Percentiles rank a stretch among this genome's conserved stretches.
Conservation (phyloP, 2,113 vertebrate species). For the Galemys pyrenaicus region DNA sequence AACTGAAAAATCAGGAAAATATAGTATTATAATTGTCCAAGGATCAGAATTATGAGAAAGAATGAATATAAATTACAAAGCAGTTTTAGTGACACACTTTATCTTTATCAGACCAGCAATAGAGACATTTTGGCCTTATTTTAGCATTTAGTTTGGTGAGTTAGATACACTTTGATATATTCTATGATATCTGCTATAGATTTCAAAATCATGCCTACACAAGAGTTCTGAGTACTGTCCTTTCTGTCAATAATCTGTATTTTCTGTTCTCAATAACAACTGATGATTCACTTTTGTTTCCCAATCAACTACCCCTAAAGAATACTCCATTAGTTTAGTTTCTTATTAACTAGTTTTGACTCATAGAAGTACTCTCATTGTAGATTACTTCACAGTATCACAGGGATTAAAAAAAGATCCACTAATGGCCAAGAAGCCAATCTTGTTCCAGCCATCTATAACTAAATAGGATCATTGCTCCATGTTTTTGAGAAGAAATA, state of each 20-base stretch:
- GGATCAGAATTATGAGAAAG: background rate
- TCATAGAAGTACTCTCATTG: background rate
- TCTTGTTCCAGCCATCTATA: background rate
- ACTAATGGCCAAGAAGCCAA: background rate
- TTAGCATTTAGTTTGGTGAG: background rate
- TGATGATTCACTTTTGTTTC: background rate
- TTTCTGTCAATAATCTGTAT: background rate
- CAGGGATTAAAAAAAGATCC: background rate
- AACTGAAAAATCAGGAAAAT: background rate
- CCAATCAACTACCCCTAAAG: background rate
- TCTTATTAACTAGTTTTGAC: background rate
- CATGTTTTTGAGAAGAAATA: background rate
- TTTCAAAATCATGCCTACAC: background rate
- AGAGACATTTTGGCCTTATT: background rate
- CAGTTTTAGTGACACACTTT: background rate
- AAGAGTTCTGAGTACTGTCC: background rate
- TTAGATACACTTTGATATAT: background rate
- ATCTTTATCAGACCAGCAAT: background rate
- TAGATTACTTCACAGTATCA: background rate
- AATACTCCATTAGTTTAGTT: background rate
- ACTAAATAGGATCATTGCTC: background rate
- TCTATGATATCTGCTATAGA: background rate
- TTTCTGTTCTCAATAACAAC: background rate
- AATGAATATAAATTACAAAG: background rate
- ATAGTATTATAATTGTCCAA: background rate